Percentiles rank a stretch among this genome's conserved stretches.
Evolutionary conservation across 1,140 invertebrate species (phyloP).

Genomic region (Drosophila navojoa): DNA sequence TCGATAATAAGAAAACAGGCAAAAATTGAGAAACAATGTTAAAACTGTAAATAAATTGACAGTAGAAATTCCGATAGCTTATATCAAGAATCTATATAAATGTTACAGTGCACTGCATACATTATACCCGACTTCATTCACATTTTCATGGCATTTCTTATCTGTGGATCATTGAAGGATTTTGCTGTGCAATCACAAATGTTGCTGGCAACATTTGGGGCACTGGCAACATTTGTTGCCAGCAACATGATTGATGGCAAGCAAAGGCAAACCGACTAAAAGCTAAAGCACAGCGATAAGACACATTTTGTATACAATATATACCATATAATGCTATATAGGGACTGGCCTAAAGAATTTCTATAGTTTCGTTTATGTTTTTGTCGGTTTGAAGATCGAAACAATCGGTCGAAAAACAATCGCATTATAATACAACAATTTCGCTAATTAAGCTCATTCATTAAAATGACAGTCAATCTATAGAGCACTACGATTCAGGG

Average conservation of each 20-base stretch:
- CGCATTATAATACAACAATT: slow-evolving; percentile 35
- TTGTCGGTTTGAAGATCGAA: background rate
- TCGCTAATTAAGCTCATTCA: slow-evolving; percentile 48
- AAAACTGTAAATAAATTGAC: background rate
- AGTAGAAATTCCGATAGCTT: no score
- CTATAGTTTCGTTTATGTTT: background rate
- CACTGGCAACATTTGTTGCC: slow-evolving; percentile 14
- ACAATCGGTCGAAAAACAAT: slow-evolving; percentile 33
- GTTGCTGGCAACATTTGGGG: slow-evolving; percentile 30
- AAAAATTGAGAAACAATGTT: no score
- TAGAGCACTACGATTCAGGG: background rate
- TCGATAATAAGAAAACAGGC: no score
- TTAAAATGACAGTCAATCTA: slow-evolving; percentile 4
- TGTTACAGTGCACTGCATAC: no score
- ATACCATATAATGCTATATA: no score
- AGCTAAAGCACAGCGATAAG: slow-evolving; percentile 39
- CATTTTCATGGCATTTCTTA: no score
- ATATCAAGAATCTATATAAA: no score
- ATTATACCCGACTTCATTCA: slow-evolving; percentile 1
- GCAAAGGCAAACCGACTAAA: slow-evolving; percentile 12
- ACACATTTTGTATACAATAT: background rate
- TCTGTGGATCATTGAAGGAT: slow-evolving; percentile 11
- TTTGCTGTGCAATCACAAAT: slow-evolving; percentile 20
- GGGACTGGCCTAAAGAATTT: background rate
- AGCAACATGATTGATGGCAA: slow-evolving; percentile 44